phyloP scores from a whole-genome alignment of 2,888 invertebrate species.

The Synanthedon vespiformis region DNA sequence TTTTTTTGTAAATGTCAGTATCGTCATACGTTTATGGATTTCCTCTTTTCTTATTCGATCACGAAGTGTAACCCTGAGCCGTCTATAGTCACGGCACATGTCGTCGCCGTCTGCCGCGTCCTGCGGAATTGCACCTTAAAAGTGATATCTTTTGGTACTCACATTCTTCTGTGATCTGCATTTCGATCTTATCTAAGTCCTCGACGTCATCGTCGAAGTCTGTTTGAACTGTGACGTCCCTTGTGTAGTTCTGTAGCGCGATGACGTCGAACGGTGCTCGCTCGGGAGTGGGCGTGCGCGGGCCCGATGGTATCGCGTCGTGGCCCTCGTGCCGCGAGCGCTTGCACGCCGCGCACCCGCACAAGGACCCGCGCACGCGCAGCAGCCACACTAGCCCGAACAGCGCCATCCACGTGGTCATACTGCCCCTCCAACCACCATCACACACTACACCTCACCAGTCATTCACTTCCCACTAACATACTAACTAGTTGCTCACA shows the following conservation, averaged over 20 bases:
- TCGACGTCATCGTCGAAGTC: slow-evolving; percentile 61
- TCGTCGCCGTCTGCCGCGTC: no score
- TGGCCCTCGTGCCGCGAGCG: slow-evolving; percentile 53
- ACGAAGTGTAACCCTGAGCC: no score
- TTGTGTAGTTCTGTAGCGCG: slow-evolving; percentile 55
- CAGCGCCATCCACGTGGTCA: slow-evolving; percentile 81
- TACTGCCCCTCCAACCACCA: slow-evolving; percentile 55
- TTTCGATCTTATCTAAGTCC: slow-evolving; percentile 58
- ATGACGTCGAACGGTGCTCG: slow-evolving; percentile 58
- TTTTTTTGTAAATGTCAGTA: no score
- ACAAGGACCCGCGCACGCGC: slow-evolving; percentile 83
- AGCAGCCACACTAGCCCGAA: slow-evolving; percentile 89
- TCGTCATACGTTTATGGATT: no score
- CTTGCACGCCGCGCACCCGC: slow-evolving; percentile 79
- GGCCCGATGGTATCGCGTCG: slow-evolving; percentile 24
- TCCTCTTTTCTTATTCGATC: no score
- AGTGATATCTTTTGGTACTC: slow-evolving; percentile 19
- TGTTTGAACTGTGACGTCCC: slow-evolving; percentile 64
- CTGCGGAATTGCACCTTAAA: no score
- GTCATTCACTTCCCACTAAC: background rate
- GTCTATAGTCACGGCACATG: no score
- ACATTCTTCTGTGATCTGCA: slow-evolving; percentile 61
- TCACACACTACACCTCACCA: slow-evolving; percentile 18
- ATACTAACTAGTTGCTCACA: background rate
- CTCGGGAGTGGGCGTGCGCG: slow-evolving; percentile 33